These are phyloP conservation scores for Morus bassanus DNA, from an alignment of 2,797 vertebrate species.

Conservation along the genomic window DNA sequence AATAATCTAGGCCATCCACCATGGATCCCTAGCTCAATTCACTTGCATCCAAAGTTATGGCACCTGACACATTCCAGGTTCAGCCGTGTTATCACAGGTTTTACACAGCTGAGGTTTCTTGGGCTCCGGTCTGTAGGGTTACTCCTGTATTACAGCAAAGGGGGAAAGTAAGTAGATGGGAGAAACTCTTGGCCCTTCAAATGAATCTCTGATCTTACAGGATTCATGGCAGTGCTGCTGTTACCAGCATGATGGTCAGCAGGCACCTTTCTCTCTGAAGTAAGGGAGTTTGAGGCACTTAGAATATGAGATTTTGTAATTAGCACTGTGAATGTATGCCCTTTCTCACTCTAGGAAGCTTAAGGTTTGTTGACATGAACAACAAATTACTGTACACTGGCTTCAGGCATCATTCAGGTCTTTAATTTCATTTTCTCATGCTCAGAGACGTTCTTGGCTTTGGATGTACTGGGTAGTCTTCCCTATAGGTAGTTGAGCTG, in stretches of 20 bases:
- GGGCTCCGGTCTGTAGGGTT: background rate
- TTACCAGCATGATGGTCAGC: background rate
- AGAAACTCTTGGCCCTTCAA: background rate
- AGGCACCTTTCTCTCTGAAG: background rate
- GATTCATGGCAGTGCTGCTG: background rate
- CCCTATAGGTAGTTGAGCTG: background rate
- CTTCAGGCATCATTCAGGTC: background rate
- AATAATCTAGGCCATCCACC: background rate
- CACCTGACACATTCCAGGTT: background rate
- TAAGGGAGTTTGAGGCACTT: background rate
- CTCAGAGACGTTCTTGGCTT: background rate
- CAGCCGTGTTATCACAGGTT: background rate
- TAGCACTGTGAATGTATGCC: background rate
- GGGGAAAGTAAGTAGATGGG: background rate
- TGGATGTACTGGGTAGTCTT: background rate
- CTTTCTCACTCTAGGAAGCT: background rate
- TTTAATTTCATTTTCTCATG: background rate
- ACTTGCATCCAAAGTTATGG: background rate
- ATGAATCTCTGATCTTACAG: background rate
- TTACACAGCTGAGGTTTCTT: background rate
- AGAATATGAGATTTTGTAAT: background rate
- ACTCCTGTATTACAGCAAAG: background rate
- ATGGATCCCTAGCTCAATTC: background rate
- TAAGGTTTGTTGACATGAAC: background rate
- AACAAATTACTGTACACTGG: background rate